Evolutionary conservation across 1,140 invertebrate species (phyloP), one percentile per base, ranked within the genome.

Genomic region (Cherax quadricarinatus): DNA sequence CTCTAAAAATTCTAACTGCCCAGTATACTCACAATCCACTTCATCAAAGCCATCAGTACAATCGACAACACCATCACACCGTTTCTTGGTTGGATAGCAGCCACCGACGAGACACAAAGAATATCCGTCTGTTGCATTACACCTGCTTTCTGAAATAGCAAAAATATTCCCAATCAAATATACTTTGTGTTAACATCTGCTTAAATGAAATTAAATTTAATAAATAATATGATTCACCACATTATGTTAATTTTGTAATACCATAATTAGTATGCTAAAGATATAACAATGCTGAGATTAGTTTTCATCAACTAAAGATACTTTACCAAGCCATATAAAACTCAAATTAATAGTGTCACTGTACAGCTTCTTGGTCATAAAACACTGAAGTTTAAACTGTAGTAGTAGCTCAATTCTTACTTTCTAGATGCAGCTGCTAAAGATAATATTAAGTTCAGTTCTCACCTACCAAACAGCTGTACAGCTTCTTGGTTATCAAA

Each of bases 41-140:
- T 96, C 95, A 92, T 96, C 95, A n/a, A 93, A 94, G 12, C 94
- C 94, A 94, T 96, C 95, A 4, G 92, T 81, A 93, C 95, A 96
- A 62, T 95, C 94, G 41, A 62, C 60, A 48, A 93, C 83, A 6
- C 95, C 95, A 89, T 96, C 95, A 93, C 95, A 96, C 60, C 93
- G 94, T 88, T 95, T 94, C 3, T 94, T 80, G 9, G 73, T 86
- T 9, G 86, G 90, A 82, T 94, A 95, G 92, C 95, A 95, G 12
- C 95, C 94, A 16, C 94, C 94, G 18, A 92, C 94, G 9, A 94
- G 73, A 86, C 95, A 95, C 0, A 93, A 78, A 30, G 93, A 85
- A 49, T 91, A 93, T 6, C 94, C 94, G 14, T 80, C 70, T 14
- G 81, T 90, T 21, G 86, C 73, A 89, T 94, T 94, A 82, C 95